phyloP scores from a whole-genome alignment of 2,888 invertebrate species.

The Eilema griseolum region DNA sequence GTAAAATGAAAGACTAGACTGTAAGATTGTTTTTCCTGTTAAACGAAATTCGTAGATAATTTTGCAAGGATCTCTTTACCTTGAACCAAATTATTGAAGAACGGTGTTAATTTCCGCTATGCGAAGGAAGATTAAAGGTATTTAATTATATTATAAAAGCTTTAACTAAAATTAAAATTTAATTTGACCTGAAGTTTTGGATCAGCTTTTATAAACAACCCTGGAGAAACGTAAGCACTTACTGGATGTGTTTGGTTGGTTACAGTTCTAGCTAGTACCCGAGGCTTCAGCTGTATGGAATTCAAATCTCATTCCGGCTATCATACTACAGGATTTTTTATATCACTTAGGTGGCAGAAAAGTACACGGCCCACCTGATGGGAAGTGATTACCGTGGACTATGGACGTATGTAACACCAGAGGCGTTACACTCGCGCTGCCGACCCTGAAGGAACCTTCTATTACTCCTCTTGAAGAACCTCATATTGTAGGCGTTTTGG shows the following conservation, averaged over 20 bases:
- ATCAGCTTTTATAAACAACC: background rate
- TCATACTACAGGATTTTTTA: too few relatives aligned
- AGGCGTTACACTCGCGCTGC: too few relatives aligned
- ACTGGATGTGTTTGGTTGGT: background rate
- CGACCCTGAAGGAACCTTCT: too few relatives aligned
- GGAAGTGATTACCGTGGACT: too few relatives aligned
- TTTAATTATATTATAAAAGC: conserved; percentile 52
- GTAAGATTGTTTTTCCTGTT: background rate
- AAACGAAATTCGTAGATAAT: background rate
- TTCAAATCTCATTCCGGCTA: background rate
- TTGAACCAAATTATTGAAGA: conserved; percentile 4
- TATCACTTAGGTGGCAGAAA: too few relatives aligned
- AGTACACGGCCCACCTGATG: too few relatives aligned
- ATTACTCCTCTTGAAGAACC: too few relatives aligned
- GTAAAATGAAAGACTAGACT: background rate
- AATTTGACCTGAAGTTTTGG: conserved; percentile 30
- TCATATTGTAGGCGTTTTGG: too few relatives aligned
- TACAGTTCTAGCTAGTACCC: background rate
- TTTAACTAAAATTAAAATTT: conserved; percentile 42
- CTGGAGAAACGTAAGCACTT: background rate
- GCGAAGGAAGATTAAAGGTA: background rate
- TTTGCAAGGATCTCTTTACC: conserved; percentile 1
- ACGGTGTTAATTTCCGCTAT: background rate
- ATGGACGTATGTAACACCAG: too few relatives aligned
- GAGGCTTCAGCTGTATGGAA: background rate